Base-by-base conservation (phyloP, 2,888 invertebrate species). In the Drosophila niveifrons region DNA sequence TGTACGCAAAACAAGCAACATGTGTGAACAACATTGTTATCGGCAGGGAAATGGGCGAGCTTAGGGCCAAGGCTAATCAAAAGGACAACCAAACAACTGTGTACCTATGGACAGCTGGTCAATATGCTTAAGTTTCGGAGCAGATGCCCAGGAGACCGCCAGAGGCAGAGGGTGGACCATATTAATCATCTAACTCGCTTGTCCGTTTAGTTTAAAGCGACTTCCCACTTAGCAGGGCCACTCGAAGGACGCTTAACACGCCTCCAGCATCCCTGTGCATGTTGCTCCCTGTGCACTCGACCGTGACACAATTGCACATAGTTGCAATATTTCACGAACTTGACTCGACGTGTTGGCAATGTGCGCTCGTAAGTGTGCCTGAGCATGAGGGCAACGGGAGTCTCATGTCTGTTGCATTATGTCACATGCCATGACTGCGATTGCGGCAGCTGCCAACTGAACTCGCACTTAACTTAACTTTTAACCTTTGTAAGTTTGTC, bases 381-480 rank as follows among this genome's bases (percentile, higher is more conserved):
- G 50, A 23, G 50, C 29, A 41, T 13, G 10, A 39, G 41, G 36
- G 39, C 41, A 34, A 6, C 51, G 65, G 11, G 41, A 50, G 36
- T 44, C 36, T 43, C 47, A 43, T 80, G 80, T 71, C 82, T 70
- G 67, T 66, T 75, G 62, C 82, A 71, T 75, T 82, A 66, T 75
- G 71, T 53, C 75, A 71, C 59, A 63, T 43, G 47, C 28, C 41
- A 13, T 55, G 53, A 15, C 59, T 65, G 58, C 65, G 50, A 58
- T 51, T 61, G 59, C 36, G 51, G 39, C 78, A 55, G 65, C 48
- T 48, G 50, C 53, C 63, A 61, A 29, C 41, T 39, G 7, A 65
- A 34, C 28, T 36, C 36, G 36, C 36, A 36, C 36, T 66, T 55
- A 36, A 62, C 53, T 61, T 55, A 43, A 53, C 70, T 13, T 55